These are phyloP conservation scores for Telmatochromis sp. DNA, from an alignment of 2,113 vertebrate species.

Conservation along the genomic window DNA sequence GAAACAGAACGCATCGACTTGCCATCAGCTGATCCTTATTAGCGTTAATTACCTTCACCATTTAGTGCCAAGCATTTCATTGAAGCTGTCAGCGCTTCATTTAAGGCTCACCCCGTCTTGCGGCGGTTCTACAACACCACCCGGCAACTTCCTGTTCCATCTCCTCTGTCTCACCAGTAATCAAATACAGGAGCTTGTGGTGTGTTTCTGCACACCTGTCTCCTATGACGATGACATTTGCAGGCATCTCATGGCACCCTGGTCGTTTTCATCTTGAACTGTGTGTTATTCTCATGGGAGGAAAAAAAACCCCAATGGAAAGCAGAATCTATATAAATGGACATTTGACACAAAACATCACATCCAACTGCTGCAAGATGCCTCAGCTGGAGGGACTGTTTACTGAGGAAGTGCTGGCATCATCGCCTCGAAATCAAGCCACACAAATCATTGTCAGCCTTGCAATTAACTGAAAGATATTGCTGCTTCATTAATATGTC, in stretches of 20 bases:
- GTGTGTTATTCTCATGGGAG: background rate
- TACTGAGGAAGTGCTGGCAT: conserved; percentile 15
- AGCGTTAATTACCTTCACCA: conserved; percentile 18
- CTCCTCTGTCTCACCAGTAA: background rate
- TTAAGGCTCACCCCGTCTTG: conserved; percentile 1
- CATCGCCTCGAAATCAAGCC: conserved; percentile 17
- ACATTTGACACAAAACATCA: background rate
- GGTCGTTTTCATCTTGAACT: background rate
- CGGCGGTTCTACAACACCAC: background rate
- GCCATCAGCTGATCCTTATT: conserved; percentile 22
- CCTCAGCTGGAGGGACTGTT: background rate
- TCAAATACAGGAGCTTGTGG: background rate
- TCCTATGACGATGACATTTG: background rate
- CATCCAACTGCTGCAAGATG: background rate
- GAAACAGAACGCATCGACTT: background rate
- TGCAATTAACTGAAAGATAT: conserved; percentile 42
- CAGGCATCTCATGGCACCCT: background rate
- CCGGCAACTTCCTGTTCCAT: background rate
- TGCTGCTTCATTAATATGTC: conserved; percentile 31
- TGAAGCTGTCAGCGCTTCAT: conserved; percentile 24
- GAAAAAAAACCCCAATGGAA: background rate
- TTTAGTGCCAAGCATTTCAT: conserved; percentile 17
- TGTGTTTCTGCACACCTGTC: background rate
- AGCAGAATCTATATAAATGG: background rate
- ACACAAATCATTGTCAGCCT: conserved; percentile 29